A percentile compares a stretch with the other conserved stretches of the same genome.
These are phyloP conservation scores for Neosalanx taihuensis DNA, from an alignment of 2,797 vertebrate genomes.

Conservation along the genomic window DNA sequence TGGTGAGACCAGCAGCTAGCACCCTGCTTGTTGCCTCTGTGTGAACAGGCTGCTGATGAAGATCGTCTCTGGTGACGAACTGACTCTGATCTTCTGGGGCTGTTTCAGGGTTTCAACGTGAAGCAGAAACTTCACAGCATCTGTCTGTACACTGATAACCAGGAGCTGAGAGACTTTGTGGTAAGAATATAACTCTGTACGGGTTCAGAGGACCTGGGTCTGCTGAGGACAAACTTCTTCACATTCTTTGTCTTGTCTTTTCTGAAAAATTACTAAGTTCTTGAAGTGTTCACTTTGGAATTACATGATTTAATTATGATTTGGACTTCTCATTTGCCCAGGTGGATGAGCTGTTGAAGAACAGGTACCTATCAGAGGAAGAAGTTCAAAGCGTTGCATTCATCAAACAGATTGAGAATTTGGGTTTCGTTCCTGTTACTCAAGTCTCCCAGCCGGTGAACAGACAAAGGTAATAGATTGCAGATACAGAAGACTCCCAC, in stretches of 20 bases:
- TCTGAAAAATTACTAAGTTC: not conserved
- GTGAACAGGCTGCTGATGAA: not conserved
- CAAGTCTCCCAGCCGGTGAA: conserved; percentile 43
- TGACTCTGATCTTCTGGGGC: too few relatives aligned
- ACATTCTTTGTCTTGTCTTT: not conserved
- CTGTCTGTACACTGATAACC: conserved; percentile 81
- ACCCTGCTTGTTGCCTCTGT: not conserved
- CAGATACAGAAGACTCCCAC: not conserved
- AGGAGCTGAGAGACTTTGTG: conserved; percentile 77
- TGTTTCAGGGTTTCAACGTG: conserved; percentile 81
- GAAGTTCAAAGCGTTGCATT: conserved; percentile 79
- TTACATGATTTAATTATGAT: not conserved
- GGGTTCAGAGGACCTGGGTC: too few relatives aligned
- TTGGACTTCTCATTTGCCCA: conserved; percentile 38
- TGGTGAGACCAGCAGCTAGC: not conserved
- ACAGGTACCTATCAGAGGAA: conserved; percentile 74
- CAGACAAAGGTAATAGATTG: conserved; percentile 67
- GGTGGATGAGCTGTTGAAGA: conserved; percentile 81
- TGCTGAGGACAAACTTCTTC: too few relatives aligned
- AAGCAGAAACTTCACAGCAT: conserved; percentile 82
- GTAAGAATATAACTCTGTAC: conserved; percentile 64
- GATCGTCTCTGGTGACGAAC: not conserved
- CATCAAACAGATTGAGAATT: conserved; percentile 79
- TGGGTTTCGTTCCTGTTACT: conserved; percentile 64
- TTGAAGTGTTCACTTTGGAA: not conserved